Evolutionary conservation across 2,888 invertebrate genomes (phyloP), one percentile per base, ranked within the genome.

Genomic region (Epinotia demarniana): DNA sequence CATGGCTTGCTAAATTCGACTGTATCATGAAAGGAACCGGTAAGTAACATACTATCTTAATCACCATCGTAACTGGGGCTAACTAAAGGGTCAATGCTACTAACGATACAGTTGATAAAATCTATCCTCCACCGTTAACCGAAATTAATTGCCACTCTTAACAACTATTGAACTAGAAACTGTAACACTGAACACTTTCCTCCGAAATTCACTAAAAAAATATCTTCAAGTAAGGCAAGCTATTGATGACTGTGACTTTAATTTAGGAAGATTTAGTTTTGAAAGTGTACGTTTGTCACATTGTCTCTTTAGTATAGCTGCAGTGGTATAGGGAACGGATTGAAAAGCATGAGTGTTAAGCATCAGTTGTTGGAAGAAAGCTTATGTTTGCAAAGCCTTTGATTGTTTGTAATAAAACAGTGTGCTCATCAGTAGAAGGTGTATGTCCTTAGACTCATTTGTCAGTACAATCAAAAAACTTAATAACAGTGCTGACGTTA

Each of bases 1-100:
- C 99, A 62, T 99, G 99, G 99, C 97, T 99, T 96, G 98, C 99
- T 74, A 99, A 99, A 92, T 99, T 99, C 92, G 99, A 99, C 94
- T 98, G 99, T 91, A 99, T 99, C 87, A 97, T 99, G 90, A 98
- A 98, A 93, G 98, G 98, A 92, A 96, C 95, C 69, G 95, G 95
- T 95, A 85, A 91, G 92, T 88, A 33, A 23, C 61, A 57, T 4
- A 43, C 46, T 66, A 70, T 71, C 70, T 60, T 75, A 43, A 72
- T 75, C 18, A 16, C 46, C 62, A 72, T 72, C 72, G 46, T 61
- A 67, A 62, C 71, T 67, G 67, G 66, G 73, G 75, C 67, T 75
- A 67, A 72, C 64, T 62, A 55, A 67, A 75, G 75, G 75, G 75
- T 72, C 75, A 75, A 75, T 75, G 71, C 49, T 70, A 66, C 69